Base-by-base conservation (phyloP, 2,888 invertebrate genomes). In the Cataglyphis cursor region DNA sequence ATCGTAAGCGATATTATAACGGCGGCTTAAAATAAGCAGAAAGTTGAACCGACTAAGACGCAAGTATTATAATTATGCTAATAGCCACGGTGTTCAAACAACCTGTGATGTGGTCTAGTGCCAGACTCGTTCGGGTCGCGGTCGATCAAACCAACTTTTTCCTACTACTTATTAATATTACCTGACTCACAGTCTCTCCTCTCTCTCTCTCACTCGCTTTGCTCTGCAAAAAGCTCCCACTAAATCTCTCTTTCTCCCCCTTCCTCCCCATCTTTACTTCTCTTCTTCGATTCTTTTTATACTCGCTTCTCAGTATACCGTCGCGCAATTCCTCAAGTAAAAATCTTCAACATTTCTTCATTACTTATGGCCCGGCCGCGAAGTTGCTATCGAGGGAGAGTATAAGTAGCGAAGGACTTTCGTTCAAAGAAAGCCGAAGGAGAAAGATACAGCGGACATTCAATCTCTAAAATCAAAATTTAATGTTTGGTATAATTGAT, bases 21-120 rank as follows among this genome's bases (percentile, higher is more conserved):
- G 84, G 89, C 86, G 87, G 87, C 75, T 87, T 87, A 86, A 94
- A 94, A 94, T 94, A 94, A 94, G 93, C 93, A 93, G 92, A 93
- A 93, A 94, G 93, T 93, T 93, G 93, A 91, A 91, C 90, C 82
- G 91, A 85, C 90, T 92, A 92, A 92, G 93, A 65, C 91, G 92
- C 92, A 93, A 92, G 94, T 94, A 94, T 94, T 94, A 94, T 94
- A 94, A 94, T 94, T 94, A 94, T 94, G 94, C 94, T 94, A 94
- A 94, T 93, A 94, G 94, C 94, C 93, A 93, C 91, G 92, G 91
- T 88, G 91, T 92, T 91, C 91, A 87, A 89, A 92, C 87, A 88
- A 86, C 88, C 93, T 94, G 93, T 94, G 94, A 94, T 94, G 94
- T 94, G 94, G 89, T 88, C 89, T 87, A 87, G 86, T 82, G 87